phyloP scores from a whole-genome alignment of 1,140 invertebrate species.

The Planococcus citri region DNA sequence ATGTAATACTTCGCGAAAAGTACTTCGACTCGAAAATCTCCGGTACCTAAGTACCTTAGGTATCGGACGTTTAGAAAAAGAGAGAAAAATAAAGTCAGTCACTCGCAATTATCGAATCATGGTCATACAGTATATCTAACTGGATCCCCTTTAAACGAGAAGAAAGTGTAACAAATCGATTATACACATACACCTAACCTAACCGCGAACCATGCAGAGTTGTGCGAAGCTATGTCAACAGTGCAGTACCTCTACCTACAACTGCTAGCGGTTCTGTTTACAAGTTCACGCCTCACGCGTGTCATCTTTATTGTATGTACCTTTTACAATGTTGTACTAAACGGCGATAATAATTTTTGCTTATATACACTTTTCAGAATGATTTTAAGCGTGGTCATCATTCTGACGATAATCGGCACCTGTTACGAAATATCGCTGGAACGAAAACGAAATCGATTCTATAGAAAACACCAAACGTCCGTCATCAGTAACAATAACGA shows the following conservation, averaged over 20 bases:
- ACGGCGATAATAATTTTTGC: not conserved
- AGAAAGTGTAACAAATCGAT: not conserved
- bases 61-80: too few relatives aligned
- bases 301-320: too few relatives aligned
- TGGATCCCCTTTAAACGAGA: not conserved
- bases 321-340: too few relatives aligned
- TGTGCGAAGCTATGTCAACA: too few relatives aligned
- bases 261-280: too few relatives aligned
- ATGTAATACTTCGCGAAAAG: not conserved
- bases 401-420: slow-evolving; percentile 44
- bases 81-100: too few relatives aligned
- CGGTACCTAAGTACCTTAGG: too few relatives aligned
- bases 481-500: slow-evolving; percentile 34
- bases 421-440: slow-evolving; percentile 39
- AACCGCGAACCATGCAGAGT: too few relatives aligned
- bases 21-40: not conserved
- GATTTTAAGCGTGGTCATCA: slow-evolving; percentile 35
- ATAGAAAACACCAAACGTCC: slow-evolving; percentile 25
- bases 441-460: slow-evolving; percentile 28
- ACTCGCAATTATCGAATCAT: too few relatives aligned
- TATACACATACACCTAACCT: too few relatives aligned
- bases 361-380: slow-evolving; percentile 37
- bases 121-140: not conserved
- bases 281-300: not conserved
- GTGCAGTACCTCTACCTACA: too few relatives aligned